A percentile compares a stretch with the other conserved stretches of the same genome.
Evolutionary conservation across 2,797 vertebrate genomes (phyloP).

Genomic region (Poecilia picta): DNA sequence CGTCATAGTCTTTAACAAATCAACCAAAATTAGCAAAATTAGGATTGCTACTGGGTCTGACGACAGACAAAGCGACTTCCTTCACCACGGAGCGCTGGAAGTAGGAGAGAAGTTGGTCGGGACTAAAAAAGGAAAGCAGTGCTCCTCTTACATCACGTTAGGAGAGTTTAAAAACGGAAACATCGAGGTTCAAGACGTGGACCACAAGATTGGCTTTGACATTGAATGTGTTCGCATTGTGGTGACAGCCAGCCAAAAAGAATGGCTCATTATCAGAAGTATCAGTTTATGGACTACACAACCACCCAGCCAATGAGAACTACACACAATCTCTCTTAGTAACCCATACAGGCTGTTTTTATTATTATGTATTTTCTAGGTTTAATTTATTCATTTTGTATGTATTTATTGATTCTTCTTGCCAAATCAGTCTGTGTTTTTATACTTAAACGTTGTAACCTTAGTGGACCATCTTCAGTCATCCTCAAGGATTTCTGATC

Average conservation of each 20-base stretch:
- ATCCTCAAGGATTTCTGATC: conserved; percentile 48
- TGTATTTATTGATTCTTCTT: conserved; percentile 71
- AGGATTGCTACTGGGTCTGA: conserved; percentile 94
- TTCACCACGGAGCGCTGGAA: conserved; percentile 92
- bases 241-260: conserved; percentile 92
- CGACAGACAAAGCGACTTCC: conserved; percentile 93
- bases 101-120: conserved; percentile 89
- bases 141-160: conserved; percentile 89
- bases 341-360: conserved; percentile 56
- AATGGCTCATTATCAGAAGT: conserved; percentile 96
- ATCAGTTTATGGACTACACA: conserved; percentile 96
- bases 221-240: conserved; percentile 93
- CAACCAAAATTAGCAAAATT: conserved; percentile 90
- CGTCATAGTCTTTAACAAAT: conserved; percentile 90
- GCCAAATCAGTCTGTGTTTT: conserved; percentile 66
- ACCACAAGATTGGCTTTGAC: conserved; percentile 93
- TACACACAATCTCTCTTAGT: conserved; percentile 52
- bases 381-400: conserved; percentile 71
- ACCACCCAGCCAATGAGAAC: conserved; percentile 80
- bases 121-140: conserved; percentile 88
- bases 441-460: conserved; percentile 59
- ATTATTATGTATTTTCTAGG: conserved; percentile 54
- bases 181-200: conserved; percentile 91
- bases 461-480: conserved; percentile 48
- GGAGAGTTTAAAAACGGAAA: conserved; percentile 96